phyloP scores from a whole-genome alignment of 2,888 invertebrate genomes.

The Kuschelorhynchus macadamiae region DNA sequence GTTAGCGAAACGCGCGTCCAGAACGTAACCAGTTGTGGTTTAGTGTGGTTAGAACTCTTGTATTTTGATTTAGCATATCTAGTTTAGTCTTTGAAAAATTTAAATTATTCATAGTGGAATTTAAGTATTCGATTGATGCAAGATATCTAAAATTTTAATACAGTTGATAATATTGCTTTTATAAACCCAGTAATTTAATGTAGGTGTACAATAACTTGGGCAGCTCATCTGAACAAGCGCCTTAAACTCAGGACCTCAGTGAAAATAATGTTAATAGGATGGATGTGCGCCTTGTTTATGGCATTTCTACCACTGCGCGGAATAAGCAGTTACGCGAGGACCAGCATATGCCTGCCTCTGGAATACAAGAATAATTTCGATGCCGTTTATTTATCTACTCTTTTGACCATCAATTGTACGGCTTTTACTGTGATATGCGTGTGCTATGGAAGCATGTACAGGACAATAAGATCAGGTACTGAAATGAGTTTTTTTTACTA shows the following conservation, averaged over 20 bases:
- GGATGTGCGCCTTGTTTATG: slow-evolving; percentile 73
- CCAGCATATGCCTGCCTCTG: slow-evolving; percentile 79
- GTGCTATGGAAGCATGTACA: slow-evolving; percentile 77
- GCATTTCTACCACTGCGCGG: slow-evolving; percentile 76
- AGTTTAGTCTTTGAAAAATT: too few species aligned
- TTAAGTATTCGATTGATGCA: too few species aligned
- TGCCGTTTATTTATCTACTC: slow-evolving; percentile 71
- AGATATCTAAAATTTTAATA: too few species aligned
- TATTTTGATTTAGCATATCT: too few species aligned
- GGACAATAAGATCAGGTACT: slow-evolving; percentile 70
- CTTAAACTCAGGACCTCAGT: slow-evolving; percentile 73
- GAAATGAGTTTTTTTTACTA: too few species aligned
- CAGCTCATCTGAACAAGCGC: slow-evolving; percentile 75
- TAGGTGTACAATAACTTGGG: slow-evolving; percentile 71
- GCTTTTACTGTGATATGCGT: slow-evolving; percentile 76
- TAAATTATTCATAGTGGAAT: too few species aligned
- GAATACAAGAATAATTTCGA: slow-evolving; percentile 72
- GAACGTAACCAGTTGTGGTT: too few species aligned
- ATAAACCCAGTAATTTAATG: too few species aligned
- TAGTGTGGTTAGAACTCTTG: too few species aligned
- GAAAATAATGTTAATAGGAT: slow-evolving; percentile 74
- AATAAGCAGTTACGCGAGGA: slow-evolving; percentile 76
- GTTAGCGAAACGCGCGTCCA: too few species aligned
- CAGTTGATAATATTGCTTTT: too few species aligned
- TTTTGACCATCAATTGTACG: slow-evolving; percentile 74